phyloP scores from a whole-genome alignment of 2,888 invertebrate species.

The Caenorhabditis auriculariae region DNA sequence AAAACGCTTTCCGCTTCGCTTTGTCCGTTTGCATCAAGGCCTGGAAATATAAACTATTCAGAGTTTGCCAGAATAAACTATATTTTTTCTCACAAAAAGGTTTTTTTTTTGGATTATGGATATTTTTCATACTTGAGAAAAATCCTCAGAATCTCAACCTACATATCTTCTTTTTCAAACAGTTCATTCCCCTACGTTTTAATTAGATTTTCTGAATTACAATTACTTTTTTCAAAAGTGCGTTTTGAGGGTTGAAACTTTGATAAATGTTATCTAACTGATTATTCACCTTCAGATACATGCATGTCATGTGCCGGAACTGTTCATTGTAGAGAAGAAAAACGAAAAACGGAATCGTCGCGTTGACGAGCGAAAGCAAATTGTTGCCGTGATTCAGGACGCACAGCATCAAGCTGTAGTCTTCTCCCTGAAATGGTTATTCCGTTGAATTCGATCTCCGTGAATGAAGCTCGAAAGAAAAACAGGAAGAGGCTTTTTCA shows the following conservation, averaged over 20 bases:
- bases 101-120: too few species aligned
- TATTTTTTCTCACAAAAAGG: background rate
- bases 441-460: background rate
- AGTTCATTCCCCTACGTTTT: too few species aligned
- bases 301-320: slow-evolving; percentile 55
- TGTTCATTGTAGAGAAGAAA: slow-evolving; percentile 54
- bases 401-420: slow-evolving; percentile 40
- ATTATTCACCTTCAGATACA: slow-evolving; percentile 45
- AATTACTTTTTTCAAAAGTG: background rate
- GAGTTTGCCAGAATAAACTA: background rate
- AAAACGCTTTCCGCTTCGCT: slow-evolving; percentile 29
- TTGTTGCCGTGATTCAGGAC: slow-evolving; percentile 54
- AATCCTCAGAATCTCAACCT: too few species aligned
- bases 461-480: slow-evolving; percentile 6
- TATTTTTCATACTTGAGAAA: too few species aligned
- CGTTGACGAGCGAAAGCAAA: slow-evolving; percentile 54
- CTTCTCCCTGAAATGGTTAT: slow-evolving; percentile 16
- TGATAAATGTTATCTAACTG: too few species aligned
- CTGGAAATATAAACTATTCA: slow-evolving; percentile 8
- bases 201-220: too few species aligned
- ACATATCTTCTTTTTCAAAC: too few species aligned
- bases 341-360: slow-evolving; percentile 60
- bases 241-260: background rate
- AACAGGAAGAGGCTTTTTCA: too few species aligned
- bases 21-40: slow-evolving; percentile 29